These are phyloP conservation scores for Casuarius casuarius DNA, from an alignment of 2,113 vertebrate species.

Conservation along the genomic window DNA sequence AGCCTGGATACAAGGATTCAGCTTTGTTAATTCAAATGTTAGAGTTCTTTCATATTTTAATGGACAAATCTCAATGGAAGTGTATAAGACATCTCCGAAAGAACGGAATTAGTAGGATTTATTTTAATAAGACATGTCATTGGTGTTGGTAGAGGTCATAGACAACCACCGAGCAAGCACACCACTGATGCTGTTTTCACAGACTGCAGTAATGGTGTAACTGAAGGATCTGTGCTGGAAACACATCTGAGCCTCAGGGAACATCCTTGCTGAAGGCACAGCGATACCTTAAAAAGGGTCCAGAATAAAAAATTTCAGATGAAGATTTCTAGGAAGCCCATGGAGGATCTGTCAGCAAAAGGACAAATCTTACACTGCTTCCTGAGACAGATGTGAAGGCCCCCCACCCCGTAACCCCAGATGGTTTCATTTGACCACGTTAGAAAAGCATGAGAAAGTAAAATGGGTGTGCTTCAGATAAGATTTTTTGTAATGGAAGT, in stretches of 20 bases:
- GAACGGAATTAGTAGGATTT: not conserved
- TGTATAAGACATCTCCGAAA: not conserved
- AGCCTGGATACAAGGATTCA: not conserved
- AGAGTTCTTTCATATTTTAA: conserved; percentile 47
- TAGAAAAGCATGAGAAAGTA: not conserved
- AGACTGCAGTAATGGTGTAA: not conserved
- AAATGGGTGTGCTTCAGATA: not conserved
- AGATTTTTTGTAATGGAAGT: not conserved
- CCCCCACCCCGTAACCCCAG: not conserved
- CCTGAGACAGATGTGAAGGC: not conserved
- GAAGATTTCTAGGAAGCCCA: not conserved
- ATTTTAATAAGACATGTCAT: not conserved
- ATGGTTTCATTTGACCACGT: not conserved
- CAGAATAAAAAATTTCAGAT: not conserved
- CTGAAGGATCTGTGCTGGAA: not conserved
- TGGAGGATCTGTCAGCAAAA: not conserved
- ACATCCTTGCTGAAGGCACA: not conserved
- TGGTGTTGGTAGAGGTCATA: not conserved
- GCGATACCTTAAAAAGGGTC: not conserved
- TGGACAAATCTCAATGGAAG: conserved; percentile 7
- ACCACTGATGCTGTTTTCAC: not conserved
- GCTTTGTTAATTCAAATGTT: not conserved
- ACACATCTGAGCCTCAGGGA: not conserved
- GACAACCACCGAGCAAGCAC: not conserved
- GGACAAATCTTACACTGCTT: not conserved